Percentiles rank a stretch among this genome's conserved stretches.
These are phyloP conservation scores for Scaeva pyrastri DNA, from an alignment of 2,888 invertebrate species.

Conservation along the genomic window DNA sequence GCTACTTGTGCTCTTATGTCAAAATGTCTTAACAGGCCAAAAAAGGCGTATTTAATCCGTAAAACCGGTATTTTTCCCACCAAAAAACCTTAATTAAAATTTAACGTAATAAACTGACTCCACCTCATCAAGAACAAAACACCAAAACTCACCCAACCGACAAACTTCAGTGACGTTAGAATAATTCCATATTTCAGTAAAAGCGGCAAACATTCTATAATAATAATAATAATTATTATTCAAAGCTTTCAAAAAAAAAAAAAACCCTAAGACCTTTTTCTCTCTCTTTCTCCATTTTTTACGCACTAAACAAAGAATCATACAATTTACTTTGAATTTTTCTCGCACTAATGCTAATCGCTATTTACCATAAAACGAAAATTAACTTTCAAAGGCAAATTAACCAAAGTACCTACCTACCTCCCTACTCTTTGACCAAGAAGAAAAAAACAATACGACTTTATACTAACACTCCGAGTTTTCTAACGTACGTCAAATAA, in stretches of 20 bases:
- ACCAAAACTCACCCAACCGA: background rate
- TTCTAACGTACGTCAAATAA: too few species aligned
- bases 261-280: conserved; percentile 18
- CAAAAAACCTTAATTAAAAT: background rate
- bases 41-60: background rate
- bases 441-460: background rate
- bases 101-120: conserved; percentile 15
- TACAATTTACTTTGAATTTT: conserved; percentile 39
- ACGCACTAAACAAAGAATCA: conserved; percentile 18
- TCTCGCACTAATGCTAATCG: conserved; percentile 55
- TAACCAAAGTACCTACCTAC: conserved; percentile 30
- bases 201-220: conserved; percentile 30
- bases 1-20: too few species aligned
- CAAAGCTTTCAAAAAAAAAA: conserved; percentile 14
- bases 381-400: conserved; percentile 48
- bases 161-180: conserved; percentile 2
- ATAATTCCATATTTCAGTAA: background rate
- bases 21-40: background rate
- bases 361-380: conserved; percentile 59
- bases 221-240: conserved; percentile 38
- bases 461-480: background rate
- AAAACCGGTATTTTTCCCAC: background rate
- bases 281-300: background rate
- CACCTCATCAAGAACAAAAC: background rate
- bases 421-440: background rate